Evolutionary conservation across 2,113 vertebrate genomes (phyloP).

Genomic region (Cricetomys ansorgei): DNA sequence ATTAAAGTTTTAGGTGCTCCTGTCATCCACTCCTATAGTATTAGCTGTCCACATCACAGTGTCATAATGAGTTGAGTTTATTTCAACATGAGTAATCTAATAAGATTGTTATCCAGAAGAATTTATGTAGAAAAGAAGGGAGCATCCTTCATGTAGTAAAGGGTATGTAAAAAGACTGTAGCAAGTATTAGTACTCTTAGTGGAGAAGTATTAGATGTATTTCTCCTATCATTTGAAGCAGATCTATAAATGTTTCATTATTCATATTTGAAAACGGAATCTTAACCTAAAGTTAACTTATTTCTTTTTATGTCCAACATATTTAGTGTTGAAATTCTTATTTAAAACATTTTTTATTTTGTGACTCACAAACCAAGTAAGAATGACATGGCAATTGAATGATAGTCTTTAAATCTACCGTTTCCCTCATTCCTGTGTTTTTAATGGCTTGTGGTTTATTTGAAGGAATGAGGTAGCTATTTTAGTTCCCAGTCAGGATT

Average conservation of each 20-base stretch:
- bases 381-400: not conserved
- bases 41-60: not conserved
- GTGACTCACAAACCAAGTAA: not conserved
- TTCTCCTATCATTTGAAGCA: constrained; percentile 25
- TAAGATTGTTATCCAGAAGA: not conserved
- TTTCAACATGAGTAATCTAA: not conserved
- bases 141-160: not conserved
- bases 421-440: not conserved
- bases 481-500: constrained; percentile 15
- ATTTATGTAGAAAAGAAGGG: not conserved
- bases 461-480: constrained; percentile 40
- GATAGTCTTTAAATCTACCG: not conserved
- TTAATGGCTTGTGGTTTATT: not conserved
- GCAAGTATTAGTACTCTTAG: not conserved
- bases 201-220: not conserved
- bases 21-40: not conserved
- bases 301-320: not conserved
- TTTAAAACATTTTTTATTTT: constrained; percentile 48
- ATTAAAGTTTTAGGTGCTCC: not conserved
- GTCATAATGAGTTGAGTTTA: constrained; percentile 10
- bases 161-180: not conserved
- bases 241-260: constrained; percentile 9
- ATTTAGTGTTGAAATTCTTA: constrained; percentile 16
- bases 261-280: constrained; percentile 31
- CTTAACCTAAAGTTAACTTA: constrained; percentile 32